phyloP scores from a whole-genome alignment of 2,797 vertebrate genomes.

The Triplophysa yarkandensis region DNA sequence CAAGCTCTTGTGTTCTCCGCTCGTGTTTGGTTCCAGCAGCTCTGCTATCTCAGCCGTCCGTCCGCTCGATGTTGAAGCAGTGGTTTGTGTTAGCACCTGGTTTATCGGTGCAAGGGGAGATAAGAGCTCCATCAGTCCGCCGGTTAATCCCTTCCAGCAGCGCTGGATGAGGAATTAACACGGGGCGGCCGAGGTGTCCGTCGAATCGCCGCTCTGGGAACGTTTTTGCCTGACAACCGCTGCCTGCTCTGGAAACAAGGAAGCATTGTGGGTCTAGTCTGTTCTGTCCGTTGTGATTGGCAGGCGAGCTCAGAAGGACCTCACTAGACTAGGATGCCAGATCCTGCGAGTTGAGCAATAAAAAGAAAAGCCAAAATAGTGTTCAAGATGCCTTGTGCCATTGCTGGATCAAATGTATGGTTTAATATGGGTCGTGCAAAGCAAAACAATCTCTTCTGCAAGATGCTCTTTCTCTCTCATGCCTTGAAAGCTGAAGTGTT shows the following conservation, averaged over 20 bases:
- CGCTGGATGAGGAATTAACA: slow-evolving; percentile 61
- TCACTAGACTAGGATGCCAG: slow-evolving; percentile 7
- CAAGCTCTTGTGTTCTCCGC: slow-evolving; percentile 51
- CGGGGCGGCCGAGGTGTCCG: slow-evolving; percentile 47
- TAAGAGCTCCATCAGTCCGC: slow-evolving; percentile 65
- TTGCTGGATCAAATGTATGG: slow-evolving; percentile 34
- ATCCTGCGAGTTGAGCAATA: slow-evolving; percentile 7
- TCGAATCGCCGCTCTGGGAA: slow-evolving; percentile 44
- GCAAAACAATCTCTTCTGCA: slow-evolving; percentile 66
- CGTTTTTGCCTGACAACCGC: slow-evolving; percentile 36
- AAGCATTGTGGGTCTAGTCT: slow-evolving; percentile 41
- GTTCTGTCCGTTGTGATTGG: slow-evolving; percentile 20
- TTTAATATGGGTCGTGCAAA: slow-evolving; percentile 47
- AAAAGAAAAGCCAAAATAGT: too few relatives aligned
- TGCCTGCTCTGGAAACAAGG: slow-evolving; percentile 36
- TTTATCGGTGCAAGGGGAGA: slow-evolving; percentile 74
- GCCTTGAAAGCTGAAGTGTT: slow-evolving; percentile 62
- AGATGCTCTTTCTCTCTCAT: slow-evolving; percentile 41
- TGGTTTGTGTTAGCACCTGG: slow-evolving; percentile 66
- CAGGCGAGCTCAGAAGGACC: slow-evolving; percentile 6
- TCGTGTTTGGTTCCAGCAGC: slow-evolving; percentile 58
- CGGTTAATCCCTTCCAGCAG: slow-evolving; percentile 69
- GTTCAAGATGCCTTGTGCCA: neutral
- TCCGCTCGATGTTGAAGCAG: slow-evolving; percentile 53
- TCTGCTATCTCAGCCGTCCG: slow-evolving; percentile 35